A percentile compares a stretch with the other conserved stretches of the same genome.
phyloP scores from a whole-genome alignment of 1,140 invertebrate genomes.

The Hylaeus anthracinus region DNA sequence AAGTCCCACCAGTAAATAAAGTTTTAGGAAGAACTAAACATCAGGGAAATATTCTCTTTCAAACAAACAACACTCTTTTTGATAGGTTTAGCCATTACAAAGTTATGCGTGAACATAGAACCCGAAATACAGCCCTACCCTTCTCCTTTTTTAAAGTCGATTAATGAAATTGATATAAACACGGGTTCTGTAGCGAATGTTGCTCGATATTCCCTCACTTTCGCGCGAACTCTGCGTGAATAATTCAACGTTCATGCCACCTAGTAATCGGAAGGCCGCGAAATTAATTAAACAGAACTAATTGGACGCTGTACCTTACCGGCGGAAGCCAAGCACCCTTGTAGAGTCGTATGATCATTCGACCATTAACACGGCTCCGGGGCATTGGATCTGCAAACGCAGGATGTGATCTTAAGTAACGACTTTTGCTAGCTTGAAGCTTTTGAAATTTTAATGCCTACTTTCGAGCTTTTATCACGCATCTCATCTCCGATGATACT shows the following conservation, averaged over 20 bases:
- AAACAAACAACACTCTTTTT: no score
- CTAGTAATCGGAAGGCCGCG: background rate
- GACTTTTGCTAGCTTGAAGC: background rate
- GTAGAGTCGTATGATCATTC: background rate
- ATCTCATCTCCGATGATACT: background rate
- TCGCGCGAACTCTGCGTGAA: background rate
- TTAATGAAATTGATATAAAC: background rate
- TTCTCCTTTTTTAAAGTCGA: no score
- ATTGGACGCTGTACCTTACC: background rate
- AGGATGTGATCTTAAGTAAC: conserved; percentile 16
- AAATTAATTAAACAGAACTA: conserved; percentile 38
- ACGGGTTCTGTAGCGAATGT: no score
- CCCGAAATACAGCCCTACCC: no score
- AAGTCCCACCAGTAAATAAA: no score
- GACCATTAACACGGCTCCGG: conserved; percentile 1
- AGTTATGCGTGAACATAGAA: no score
- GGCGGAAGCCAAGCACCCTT: background rate
- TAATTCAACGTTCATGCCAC: background rate
- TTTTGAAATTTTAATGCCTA: conserved; percentile 10
- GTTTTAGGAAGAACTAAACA: no score
- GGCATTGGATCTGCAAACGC: background rate
- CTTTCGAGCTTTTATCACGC: background rate
- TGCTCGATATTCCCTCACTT: background rate
- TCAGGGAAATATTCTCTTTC: no score
- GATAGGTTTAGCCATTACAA: no score